These are phyloP conservation scores for Drosophila saltans DNA, from an alignment of 1,140 invertebrate genomes.

Conservation along the genomic window DNA sequence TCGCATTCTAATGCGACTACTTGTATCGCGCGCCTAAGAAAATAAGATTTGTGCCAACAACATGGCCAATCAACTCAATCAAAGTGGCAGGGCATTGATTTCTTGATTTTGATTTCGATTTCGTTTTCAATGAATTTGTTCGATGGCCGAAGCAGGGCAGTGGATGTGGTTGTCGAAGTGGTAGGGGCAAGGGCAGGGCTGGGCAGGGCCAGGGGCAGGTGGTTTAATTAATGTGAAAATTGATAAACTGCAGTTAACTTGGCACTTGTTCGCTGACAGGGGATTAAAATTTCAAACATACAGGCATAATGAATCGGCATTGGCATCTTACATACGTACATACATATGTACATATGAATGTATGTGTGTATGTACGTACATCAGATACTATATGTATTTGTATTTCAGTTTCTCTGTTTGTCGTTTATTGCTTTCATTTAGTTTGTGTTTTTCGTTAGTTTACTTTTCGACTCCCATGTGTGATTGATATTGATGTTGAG, in stretches of 20 bases:
- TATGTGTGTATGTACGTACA: neutral
- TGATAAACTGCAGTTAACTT: constrained; percentile 62
- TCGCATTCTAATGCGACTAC: constrained; percentile 41
- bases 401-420: neutral
- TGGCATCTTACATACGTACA: neutral
- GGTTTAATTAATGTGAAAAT: constrained; percentile 54
- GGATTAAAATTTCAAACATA: constrained; percentile 38
- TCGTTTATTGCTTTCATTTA: neutral
- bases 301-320: constrained; percentile 41
- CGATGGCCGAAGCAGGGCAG: neutral
- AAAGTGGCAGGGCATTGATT: constrained; percentile 19
- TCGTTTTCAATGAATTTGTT: constrained; percentile 2
- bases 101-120: constrained; percentile 10
- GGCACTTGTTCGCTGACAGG: constrained; percentile 31
- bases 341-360: too few relatives aligned
- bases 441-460: constrained; percentile 42
- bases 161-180: too few relatives aligned
- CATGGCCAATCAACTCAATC: constrained; percentile 37
- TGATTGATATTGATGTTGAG: constrained; percentile 41
- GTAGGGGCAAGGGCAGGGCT: neutral
- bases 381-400: neutral
- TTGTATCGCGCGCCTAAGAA: constrained; percentile 26
- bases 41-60: constrained; percentile 36
- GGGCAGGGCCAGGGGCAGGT: neutral
- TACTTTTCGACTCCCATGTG: neutral